Conservation (phyloP, 2,888 invertebrate genomes). For the Bellardia pandia region DNA sequence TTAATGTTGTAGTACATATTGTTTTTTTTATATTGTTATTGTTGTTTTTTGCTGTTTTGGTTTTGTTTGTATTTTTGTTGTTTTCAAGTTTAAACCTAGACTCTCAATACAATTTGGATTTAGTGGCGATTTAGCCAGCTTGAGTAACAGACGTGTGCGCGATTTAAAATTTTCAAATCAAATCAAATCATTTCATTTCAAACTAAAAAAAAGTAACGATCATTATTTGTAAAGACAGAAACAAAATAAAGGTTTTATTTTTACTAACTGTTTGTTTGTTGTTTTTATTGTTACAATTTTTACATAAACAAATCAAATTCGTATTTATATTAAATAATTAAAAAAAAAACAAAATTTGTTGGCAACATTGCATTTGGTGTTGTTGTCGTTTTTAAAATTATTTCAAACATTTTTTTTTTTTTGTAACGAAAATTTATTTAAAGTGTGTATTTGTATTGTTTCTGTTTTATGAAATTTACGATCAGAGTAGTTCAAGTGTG, state of each 20-base stretch:
- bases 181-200: not conserved
- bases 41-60: conserved; percentile 32
- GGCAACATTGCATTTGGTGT: conserved; percentile 43
- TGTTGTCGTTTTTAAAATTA: not conserved
- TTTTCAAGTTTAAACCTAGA: conserved; percentile 75
- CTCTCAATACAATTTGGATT: conserved; percentile 73
- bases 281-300: conserved; percentile 52
- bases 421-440: conserved; percentile 38
- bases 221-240: conserved; percentile 31
- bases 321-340: not conserved
- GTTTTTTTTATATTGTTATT: conserved; percentile 15
- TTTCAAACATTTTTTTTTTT: not conserved
- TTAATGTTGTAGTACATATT: conserved; percentile 39
- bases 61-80: conserved; percentile 33
- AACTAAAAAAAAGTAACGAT: conserved; percentile 53
- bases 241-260: not conserved
- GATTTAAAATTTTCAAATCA: conserved; percentile 56
- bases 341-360: conserved; percentile 51
- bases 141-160: conserved; percentile 75
- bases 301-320: conserved; percentile 42
- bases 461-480: conserved; percentile 53
- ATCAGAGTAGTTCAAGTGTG: conserved; percentile 10
- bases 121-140: conserved; percentile 76
- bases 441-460: conserved; percentile 33
- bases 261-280: conserved; percentile 51